Conservation (phyloP, 2,888 invertebrate genomes). For the Mamestra brassicae region DNA sequence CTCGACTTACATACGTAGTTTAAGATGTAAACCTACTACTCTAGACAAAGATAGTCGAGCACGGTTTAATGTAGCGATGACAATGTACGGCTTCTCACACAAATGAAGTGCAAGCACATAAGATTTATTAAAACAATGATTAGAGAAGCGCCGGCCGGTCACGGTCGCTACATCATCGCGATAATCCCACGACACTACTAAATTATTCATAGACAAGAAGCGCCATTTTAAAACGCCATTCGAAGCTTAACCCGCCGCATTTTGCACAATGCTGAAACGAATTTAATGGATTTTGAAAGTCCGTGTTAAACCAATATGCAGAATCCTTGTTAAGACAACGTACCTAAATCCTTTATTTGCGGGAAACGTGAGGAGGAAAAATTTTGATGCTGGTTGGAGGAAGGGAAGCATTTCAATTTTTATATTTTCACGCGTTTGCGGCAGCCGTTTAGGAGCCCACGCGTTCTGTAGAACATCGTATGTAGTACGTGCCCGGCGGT, state of each 20-base stretch:
- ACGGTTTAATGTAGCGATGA: constrained; percentile 19
- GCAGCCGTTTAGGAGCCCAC: constrained; percentile 9
- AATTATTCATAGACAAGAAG: constrained; percentile 65
- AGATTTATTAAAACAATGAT: constrained; percentile 51
- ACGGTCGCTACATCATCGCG: constrained; percentile 55
- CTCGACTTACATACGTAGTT: background rate
- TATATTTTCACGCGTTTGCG: constrained; percentile 14
- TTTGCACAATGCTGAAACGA: constrained; percentile 50
- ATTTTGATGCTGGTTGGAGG: constrained; percentile 2
- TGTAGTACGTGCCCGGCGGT: constrained; percentile 31
- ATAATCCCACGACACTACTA: constrained; percentile 64
- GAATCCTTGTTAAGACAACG: constrained; percentile 36
- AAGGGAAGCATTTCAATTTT: constrained; percentile 6
- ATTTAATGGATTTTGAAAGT: constrained; percentile 57
- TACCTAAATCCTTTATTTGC: constrained; percentile 27
- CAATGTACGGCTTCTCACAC: constrained; percentile 8
- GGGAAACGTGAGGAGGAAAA: constrained; percentile 21
- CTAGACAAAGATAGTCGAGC: background rate
- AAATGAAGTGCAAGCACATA: constrained; percentile 20
- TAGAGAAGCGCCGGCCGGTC: constrained; percentile 34
- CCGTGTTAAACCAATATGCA: constrained; percentile 45
- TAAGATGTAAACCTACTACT: background rate
- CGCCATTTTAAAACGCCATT: constrained; percentile 61
- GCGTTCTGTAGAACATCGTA: constrained; percentile 15
- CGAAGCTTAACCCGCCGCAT: constrained; percentile 49